These are phyloP conservation scores for Urocynchramus pylzowi DNA, from an alignment of 2,113 vertebrate genomes.

Conservation along the genomic window DNA sequence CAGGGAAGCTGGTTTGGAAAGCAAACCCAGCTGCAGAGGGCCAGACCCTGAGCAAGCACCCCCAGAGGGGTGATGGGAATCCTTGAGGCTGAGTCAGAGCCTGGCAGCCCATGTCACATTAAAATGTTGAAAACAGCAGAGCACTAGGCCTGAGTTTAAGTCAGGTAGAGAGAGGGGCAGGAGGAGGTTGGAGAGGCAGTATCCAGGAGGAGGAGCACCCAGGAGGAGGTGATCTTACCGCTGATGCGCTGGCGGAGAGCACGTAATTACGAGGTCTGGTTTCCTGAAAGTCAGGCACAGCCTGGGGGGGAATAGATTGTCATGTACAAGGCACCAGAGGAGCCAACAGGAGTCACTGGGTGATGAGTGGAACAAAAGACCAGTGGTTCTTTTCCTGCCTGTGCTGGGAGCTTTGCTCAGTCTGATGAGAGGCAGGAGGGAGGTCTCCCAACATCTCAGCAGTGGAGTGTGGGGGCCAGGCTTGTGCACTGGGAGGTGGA, in stretches of 20 bases:
- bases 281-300: constrained; percentile 98
- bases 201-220: background rate
- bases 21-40: background rate
- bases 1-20: background rate
- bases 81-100: background rate
- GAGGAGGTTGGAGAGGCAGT: background rate
- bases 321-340: constrained; percentile 59
- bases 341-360: background rate
- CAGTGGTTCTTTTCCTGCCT: background rate
- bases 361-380: background rate
- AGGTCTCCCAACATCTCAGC: background rate
- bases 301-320: constrained; percentile 83
- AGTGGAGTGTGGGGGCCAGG: background rate
- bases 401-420: background rate
- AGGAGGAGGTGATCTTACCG: constrained; percentile 82
- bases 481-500: background rate
- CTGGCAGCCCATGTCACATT: constrained; percentile 51
- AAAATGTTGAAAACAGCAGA: constrained; percentile 65
- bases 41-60: background rate
- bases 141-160: background rate
- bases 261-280: constrained; percentile 97
- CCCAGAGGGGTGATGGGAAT: background rate
- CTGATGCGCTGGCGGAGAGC: constrained; percentile 95
- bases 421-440: background rate
- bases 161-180: background rate